These are phyloP conservation scores for Cremastobaeus sp. DNA, from an alignment of 2,888 invertebrate species.

Conservation along the genomic window DNA sequence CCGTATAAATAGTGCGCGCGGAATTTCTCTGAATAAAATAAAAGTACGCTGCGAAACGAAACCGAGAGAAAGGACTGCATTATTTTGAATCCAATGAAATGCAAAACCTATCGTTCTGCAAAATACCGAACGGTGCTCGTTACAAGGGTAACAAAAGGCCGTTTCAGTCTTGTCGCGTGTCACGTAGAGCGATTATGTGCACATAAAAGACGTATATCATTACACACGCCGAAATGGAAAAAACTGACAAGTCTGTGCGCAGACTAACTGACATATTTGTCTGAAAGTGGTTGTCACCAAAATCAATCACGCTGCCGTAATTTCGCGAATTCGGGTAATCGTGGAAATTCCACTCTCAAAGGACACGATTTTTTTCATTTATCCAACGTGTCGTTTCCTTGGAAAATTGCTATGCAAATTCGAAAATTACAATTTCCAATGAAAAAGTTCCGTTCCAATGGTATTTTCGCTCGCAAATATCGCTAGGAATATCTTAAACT, in stretches of 20 bases:
- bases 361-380: too few species aligned
- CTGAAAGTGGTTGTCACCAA: slow-evolving; percentile 1
- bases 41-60: not conserved
- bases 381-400: too few species aligned
- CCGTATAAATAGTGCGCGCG: not conserved
- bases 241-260: slow-evolving; percentile 10
- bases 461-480: too few species aligned
- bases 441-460: too few species aligned
- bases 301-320: too few species aligned
- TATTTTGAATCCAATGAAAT: slow-evolving; percentile 27
- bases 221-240: slow-evolving; percentile 18
- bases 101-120: slow-evolving; percentile 13
- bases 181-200: slow-evolving; percentile 36
- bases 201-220: slow-evolving; percentile 38
- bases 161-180: slow-evolving; percentile 41
- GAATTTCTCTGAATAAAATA: slow-evolving; percentile 15
- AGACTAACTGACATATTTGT: slow-evolving; percentile 19
- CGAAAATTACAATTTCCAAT: too few species aligned
- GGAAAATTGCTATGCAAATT: too few species aligned
- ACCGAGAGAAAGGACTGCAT: slow-evolving; percentile 3
- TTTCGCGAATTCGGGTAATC: too few species aligned
- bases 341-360: too few species aligned
- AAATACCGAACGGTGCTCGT: slow-evolving; percentile 33
- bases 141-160: slow-evolving; percentile 47
- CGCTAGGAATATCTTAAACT: too few species aligned